Evolutionary conservation across 2,797 vertebrate genomes (phyloP).

Genomic region (Myotis daubentonii): DNA sequence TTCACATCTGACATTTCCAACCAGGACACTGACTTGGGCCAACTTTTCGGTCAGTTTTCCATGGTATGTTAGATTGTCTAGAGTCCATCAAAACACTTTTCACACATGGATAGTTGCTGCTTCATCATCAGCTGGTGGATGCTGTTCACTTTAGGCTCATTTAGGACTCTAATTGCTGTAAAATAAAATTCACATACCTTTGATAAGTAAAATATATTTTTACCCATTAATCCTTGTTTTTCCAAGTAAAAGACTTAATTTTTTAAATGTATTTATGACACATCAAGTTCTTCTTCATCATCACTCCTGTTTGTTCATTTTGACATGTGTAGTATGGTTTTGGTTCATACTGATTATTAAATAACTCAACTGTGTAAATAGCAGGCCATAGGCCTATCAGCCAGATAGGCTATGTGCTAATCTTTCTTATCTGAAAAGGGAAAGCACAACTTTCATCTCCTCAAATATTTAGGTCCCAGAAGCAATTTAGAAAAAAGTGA

Average conservation of each 20-base stretch:
- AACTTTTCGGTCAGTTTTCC: conserved; percentile 12
- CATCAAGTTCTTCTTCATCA: neutral
- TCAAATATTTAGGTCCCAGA: neutral
- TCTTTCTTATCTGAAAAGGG: neutral
- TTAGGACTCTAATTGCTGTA: neutral
- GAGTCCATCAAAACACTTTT: neutral
- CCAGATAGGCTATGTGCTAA: neutral
- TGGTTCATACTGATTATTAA: neutral
- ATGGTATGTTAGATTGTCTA: neutral
- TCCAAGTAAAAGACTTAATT: neutral
- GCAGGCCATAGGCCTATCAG: neutral
- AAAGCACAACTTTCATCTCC: neutral
- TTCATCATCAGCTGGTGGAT: neutral
- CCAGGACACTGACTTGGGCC: neutral
- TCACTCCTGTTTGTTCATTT: neutral
- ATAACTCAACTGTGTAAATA: neutral
- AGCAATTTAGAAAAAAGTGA: neutral
- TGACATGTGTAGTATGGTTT: neutral
- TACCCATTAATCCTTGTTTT: neutral
- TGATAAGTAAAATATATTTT: neutral
- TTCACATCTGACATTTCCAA: conserved; percentile 28
- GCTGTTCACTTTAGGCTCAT: neutral
- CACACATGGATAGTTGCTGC: neutral
- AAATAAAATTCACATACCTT: neutral
- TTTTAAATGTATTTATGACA: neutral